These are phyloP conservation scores for Platycheirus albimanus DNA, from an alignment of 2,888 invertebrate species.

Conservation along the genomic window DNA sequence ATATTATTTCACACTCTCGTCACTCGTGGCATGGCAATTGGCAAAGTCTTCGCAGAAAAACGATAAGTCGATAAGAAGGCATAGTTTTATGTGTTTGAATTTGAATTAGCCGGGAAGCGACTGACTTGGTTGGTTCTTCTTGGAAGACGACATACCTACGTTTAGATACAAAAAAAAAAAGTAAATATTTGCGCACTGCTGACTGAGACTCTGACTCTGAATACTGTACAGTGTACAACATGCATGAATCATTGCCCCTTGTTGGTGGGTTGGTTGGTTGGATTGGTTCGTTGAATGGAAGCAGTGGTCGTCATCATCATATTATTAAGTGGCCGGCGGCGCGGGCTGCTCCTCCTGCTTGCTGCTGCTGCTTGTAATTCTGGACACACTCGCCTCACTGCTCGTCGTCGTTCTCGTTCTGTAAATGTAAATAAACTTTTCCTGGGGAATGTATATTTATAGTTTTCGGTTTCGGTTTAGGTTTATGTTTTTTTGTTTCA, in stretches of 20 bases:
- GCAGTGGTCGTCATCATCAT: slow-evolving; percentile 35
- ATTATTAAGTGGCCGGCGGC: slow-evolving; percentile 40
- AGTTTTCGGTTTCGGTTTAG: slow-evolving; percentile 32
- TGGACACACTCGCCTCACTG: slow-evolving; percentile 64
- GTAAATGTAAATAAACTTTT: slow-evolving; percentile 55
- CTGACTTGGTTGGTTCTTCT: neutral
- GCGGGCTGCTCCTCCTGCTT: slow-evolving; percentile 55
- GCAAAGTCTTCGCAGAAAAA: slow-evolving; percentile 3
- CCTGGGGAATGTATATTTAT: slow-evolving; percentile 50
- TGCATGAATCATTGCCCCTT: slow-evolving; percentile 67
- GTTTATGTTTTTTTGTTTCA: slow-evolving; percentile 2
- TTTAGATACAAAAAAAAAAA: slow-evolving; percentile 37
- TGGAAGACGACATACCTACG: too few relatives aligned
- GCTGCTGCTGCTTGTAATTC: slow-evolving; percentile 67
- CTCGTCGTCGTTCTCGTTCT: too few relatives aligned
- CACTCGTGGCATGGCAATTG: neutral
- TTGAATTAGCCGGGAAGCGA: slow-evolving; percentile 61
- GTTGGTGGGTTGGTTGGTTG: slow-evolving; percentile 28
- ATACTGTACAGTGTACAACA: neutral
- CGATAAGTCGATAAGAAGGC: slow-evolving; percentile 55
- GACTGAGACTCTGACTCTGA: slow-evolving; percentile 7
- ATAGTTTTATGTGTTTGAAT: slow-evolving; percentile 29
- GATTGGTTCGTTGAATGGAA: too few relatives aligned
- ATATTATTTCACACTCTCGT: slow-evolving; percentile 39
- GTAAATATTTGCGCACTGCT: slow-evolving; percentile 61